Conservation (phyloP, 2,797 vertebrate genomes). For the Uromys caudimaculatus region DNA sequence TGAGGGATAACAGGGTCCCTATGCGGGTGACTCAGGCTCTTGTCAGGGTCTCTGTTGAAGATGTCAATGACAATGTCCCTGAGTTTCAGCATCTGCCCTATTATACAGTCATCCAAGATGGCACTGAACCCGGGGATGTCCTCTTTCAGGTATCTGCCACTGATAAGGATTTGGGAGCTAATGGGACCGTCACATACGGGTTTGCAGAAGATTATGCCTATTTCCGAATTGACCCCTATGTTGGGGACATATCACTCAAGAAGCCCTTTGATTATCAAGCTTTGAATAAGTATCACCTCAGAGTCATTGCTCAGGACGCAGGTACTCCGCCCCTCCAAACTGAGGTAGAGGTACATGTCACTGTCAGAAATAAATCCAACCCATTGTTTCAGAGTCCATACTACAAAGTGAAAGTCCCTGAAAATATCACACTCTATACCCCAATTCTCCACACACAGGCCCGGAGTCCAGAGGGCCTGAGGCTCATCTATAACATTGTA, state of each 20-base stretch:
- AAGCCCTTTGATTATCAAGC: constrained; percentile 95
- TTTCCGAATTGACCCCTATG: constrained; percentile 94
- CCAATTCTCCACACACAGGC: constrained; percentile 97
- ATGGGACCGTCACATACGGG: constrained; percentile 91
- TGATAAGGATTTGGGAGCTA: constrained; percentile 93
- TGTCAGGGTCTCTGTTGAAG: constrained; percentile 94
- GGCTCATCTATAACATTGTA: constrained; percentile 96
- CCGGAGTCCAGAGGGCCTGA: constrained; percentile 96
- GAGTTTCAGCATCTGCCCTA: constrained; percentile 94
- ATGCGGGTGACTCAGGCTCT: constrained; percentile 90
- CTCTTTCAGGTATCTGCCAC: constrained; percentile 94
- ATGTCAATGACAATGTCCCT: constrained; percentile 95
- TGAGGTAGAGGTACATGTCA: constrained; percentile 91
- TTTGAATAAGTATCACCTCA: constrained; percentile 94
- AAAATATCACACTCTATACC: constrained; percentile 94
- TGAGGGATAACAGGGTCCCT: constrained; percentile 92
- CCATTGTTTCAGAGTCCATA: constrained; percentile 96
- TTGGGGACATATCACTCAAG: constrained; percentile 95
- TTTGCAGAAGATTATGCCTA: constrained; percentile 94
- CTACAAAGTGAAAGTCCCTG: constrained; percentile 95
- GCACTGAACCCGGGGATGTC: constrained; percentile 95
- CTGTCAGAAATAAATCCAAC: constrained; percentile 95
- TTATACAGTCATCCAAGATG: constrained; percentile 93
- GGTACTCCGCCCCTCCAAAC: constrained; percentile 90
- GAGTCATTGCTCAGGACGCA: constrained; percentile 91